phyloP scores from a whole-genome alignment of 2,797 vertebrate genomes.

The Enteromius argenteus region DNA sequence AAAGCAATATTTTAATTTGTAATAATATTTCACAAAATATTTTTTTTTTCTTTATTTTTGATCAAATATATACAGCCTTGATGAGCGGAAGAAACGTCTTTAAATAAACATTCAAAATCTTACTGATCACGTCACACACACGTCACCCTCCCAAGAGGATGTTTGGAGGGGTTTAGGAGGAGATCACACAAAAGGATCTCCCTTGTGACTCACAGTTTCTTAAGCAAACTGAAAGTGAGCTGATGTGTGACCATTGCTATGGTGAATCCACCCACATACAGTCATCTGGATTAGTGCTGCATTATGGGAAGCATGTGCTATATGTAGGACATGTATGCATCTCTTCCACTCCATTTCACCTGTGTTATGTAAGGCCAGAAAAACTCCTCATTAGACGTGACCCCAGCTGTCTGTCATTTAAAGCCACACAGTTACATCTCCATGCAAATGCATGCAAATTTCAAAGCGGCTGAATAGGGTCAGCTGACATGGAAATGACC shows the following conservation, averaged over 20 bases:
- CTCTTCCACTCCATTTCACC: neutral
- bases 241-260: neutral
- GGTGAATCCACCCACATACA: neutral
- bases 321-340: neutral
- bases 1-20: neutral
- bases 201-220: neutral
- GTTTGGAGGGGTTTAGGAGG: neutral
- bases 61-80: neutral
- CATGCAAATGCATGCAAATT: constrained; percentile 72
- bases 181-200: constrained; percentile 5
- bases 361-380: neutral
- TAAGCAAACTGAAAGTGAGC: constrained; percentile 23
- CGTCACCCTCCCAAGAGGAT: neutral
- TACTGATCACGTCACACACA: neutral
- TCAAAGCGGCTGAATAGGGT: constrained; percentile 12
- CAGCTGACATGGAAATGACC: constrained; percentile 61
- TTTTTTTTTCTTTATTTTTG: neutral
- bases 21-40: neutral
- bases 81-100: neutral
- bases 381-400: constrained; percentile 23
- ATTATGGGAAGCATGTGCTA: neutral
- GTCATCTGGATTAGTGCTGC: constrained; percentile 4
- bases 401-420: constrained; percentile 11
- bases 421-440: constrained; percentile 32
- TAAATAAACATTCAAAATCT: too few species aligned